phyloP scores from a whole-genome alignment of 2,797 vertebrate species.

The Aratinga solstitialis region DNA sequence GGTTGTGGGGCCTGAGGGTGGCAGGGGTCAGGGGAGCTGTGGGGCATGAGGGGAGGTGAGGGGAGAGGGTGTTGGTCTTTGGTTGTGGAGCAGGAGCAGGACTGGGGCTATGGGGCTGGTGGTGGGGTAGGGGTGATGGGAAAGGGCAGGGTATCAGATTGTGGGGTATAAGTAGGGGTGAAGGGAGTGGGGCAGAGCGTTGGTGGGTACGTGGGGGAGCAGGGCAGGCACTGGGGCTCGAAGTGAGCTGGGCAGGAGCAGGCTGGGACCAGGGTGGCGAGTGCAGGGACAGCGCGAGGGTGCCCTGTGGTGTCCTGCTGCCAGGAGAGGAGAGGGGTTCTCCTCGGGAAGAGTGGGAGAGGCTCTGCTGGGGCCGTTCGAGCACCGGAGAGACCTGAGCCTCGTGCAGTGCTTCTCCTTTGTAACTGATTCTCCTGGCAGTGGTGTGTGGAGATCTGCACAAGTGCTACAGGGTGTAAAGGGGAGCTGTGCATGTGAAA shows the following conservation, averaged over 20 bases:
- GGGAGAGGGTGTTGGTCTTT: no score
- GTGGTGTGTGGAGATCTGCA: no score
- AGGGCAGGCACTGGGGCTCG: background rate
- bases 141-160: background rate
- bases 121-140: background rate
- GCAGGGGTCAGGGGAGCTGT: no score
- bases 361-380: background rate
- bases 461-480: background rate
- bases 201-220: fast-evolving
- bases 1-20: background rate
- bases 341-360: background rate
- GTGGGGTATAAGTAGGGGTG: fast-evolving
- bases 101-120: background rate
- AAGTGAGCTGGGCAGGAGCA: background rate
- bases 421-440: background rate
- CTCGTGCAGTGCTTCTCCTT: background rate
- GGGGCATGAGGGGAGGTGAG: no score
- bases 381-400: background rate
- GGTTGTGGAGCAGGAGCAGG: background rate
- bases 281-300: fast-evolving
- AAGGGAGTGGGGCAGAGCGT: background rate
- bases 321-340: background rate
- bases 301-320: background rate
- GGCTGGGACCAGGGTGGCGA: background rate
- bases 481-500: background rate